Evolutionary conservation across 2,888 invertebrate genomes (phyloP), one percentile per base, ranked within the genome.

Genomic region (Ariolimax columbianus): DNA sequence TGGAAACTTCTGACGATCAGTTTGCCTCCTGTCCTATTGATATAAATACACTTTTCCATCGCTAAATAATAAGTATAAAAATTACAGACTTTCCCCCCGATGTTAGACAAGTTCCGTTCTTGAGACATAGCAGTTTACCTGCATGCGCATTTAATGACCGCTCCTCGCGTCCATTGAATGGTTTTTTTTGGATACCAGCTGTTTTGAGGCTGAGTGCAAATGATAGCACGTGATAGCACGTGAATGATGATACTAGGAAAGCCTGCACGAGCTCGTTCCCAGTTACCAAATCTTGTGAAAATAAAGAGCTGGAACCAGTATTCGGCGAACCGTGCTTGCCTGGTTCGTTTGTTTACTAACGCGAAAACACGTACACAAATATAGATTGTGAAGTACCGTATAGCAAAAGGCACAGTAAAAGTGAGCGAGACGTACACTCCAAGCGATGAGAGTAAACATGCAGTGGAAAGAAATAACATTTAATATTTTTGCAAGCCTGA

Each of bases 201-300:
- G 72, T 40, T 72, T 26, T 26, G 4, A 72, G 38, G 26, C 72
- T 40, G 38, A 40, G 26, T 40, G 72, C 40, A 72, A 38, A 26
- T 40, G 72, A 40, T 72, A 72, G 26, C 72, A 72, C 40, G 72
- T 72, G 72, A 26, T 66, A 72, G 40, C 38, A n/a, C 72, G 40
- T 72, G 38, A 72, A 40, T 23, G 72, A 72, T 72, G 72, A 40
- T 72, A 23, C 40, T 72, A 40, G 40, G 38, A 40, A 38, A 38
- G 72, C 40, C 6, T 72, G 72, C 40, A 38, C 40, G 72, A 66
- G 26, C 23, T 63, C 4, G 4, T 30, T 30, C 63, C 55, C 30
- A 30, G 63, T 3, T 63, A 30, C 4, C n/a, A 4, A 51, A 7
- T 4, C n/a, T 63, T 63, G 63, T 63, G n/a, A 63, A 63, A 63